Evolutionary conservation across 2,113 vertebrate species (phyloP), one percentile per base, ranked within the genome.

Genomic region (Lamprotornis superbus): DNA sequence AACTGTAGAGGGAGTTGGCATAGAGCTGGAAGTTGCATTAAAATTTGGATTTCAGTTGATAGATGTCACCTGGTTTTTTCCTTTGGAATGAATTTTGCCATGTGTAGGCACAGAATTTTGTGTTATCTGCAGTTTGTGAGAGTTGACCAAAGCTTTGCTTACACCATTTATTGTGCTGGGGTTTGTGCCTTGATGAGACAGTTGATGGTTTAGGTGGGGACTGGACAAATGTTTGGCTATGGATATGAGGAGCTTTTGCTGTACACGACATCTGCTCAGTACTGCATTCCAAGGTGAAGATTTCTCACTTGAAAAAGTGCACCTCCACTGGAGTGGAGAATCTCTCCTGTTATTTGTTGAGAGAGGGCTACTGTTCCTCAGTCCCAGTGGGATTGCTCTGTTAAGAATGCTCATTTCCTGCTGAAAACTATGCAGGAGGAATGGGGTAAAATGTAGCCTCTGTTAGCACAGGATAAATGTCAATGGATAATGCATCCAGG

Each of bases 291-390:
- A 56, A 40, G 70, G 39, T 64, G 60, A 16, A 33, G 40, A 77
- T 64, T 37, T n/a, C 49, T 76, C 28, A 18, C 31, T 64, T 65
- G 60, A 55, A 53, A 53, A 44, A 44, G 47, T 44, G 84, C 21
- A 31, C 15, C 20, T 87, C 70, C 61, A 40, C 42, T 55, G 47
- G 53, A 47, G 57, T 31, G 63, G 77, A 79, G 77, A 75, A 80
- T 50, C 30, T 83, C 68, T 89, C 47, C 20, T 0, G 0, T 10
- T 67, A 30, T 59, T 57, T 46, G 21, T 37, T 1, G 4, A 57
- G 49, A 83, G 28, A 39, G 37, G 65, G 8, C 25, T 50, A n/a
- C 68, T 15, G 15, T 85, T 90, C 67, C 49, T 49, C 55, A 21
- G 1, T 30, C 64, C 47, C 17, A 2, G 37, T 68, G 46, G 42